Base-by-base conservation (phyloP, 2,797 vertebrate genomes). In the Melanotaenia boesemani region DNA sequence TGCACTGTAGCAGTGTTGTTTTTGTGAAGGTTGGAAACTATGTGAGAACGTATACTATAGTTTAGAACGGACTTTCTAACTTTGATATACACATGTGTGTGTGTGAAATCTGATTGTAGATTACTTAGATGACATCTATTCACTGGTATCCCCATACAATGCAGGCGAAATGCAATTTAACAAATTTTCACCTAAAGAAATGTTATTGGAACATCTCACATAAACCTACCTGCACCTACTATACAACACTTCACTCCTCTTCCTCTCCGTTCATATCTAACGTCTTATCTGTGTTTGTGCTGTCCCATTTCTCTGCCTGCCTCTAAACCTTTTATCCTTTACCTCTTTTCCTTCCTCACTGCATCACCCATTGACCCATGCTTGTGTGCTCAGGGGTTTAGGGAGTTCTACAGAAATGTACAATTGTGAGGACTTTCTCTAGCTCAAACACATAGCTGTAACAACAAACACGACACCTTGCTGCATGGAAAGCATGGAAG, bases 401-500 rank as follows among this genome's bases (percentile, higher is more conserved):
- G 72, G 69, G 70, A 80, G 6, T 68, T 76, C 20, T 11, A 75
- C 60, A 59, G 32, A 72, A 54, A 58, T 77, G 70, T 30, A 63
- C 69, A 67, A 30, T 70, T 66, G 57, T 63, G 24, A 70, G 68
- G 62, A 68, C 46, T 41, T 55, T 44, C 46, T 81, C 60, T 63
- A 75, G 72, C 58, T 64, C 41, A 20, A 70, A 58, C 72, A 75
- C 71, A 72, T 67, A 28, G 70, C 78, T 68, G 69, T 70, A 67
- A 74, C 65, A 82, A 75, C 72, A 60, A 66, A 72, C 80, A 69
- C 41, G 57, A 75, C 59, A 72, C 72, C 70, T 83, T 66, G 70
- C 58, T 66, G 22, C 9, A 15, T 50, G 52, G 72, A 74, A 50
- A 67, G 18, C 76, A 77, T 86, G 87, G 82, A 86, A 90, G 81